These are phyloP conservation scores for Sinocyclocheilus rhinocerous DNA, from an alignment of 2,113 vertebrate genomes.

Conservation along the genomic window DNA sequence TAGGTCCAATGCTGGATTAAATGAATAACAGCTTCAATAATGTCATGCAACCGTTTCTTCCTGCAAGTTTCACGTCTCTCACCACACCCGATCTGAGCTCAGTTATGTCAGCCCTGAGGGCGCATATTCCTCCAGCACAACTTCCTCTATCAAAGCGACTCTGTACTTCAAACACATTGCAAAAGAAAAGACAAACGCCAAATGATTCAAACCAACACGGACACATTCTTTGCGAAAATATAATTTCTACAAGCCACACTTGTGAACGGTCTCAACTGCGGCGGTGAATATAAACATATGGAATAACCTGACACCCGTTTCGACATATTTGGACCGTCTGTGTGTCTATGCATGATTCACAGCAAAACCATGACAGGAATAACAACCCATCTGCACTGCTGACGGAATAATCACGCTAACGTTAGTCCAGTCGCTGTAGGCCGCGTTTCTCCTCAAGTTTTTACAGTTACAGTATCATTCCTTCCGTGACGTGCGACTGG, in stretches of 20 bases:
- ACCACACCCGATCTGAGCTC: constrained; percentile 34
- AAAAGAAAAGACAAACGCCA: not conserved
- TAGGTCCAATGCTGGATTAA: not conserved
- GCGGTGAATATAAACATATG: not conserved
- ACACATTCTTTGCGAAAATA: not conserved
- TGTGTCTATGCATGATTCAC: not conserved
- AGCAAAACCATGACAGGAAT: not conserved
- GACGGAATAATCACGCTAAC: too few species aligned
- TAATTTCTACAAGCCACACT: not conserved
- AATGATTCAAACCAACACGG: not conserved
- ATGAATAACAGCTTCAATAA: not conserved
- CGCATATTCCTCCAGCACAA: constrained; percentile 21
- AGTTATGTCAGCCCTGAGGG: constrained; percentile 22
- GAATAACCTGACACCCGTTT: not conserved
- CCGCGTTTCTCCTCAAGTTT: constrained; percentile 18
- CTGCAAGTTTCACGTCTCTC: not conserved
- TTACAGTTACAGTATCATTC: constrained; percentile 22
- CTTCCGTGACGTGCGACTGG: constrained; percentile 1
- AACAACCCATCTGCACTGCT: not conserved
- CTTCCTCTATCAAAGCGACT: constrained; percentile 16
- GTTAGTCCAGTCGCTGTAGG: not conserved
- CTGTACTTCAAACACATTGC: not conserved
- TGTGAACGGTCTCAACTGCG: not conserved
- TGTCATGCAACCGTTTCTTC: not conserved
- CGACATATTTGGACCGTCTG: not conserved